Evolutionary conservation across 2,888 invertebrate genomes (phyloP).

Genomic region (Cerceris rybyensis): DNA sequence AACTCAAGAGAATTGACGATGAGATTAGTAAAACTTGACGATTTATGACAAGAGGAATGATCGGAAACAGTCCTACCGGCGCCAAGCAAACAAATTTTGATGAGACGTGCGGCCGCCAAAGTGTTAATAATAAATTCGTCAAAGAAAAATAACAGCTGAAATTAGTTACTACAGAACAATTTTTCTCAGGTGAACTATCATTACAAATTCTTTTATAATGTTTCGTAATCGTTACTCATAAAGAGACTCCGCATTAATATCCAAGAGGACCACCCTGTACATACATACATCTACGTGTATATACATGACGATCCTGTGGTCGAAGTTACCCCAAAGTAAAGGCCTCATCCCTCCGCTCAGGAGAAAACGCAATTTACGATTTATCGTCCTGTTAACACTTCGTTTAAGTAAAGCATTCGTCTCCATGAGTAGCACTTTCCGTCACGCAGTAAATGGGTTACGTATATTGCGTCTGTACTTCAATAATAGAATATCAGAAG

Average conservation of each 20-base stretch:
- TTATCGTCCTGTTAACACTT: slow-evolving; percentile 75
- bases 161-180: too few relatives aligned
- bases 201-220: neutral
- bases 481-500: slow-evolving; percentile 8
- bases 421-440: slow-evolving; percentile 60
- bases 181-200: too few relatives aligned
- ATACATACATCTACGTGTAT: neutral
- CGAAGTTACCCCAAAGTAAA: slow-evolving; percentile 23
- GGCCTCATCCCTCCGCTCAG: slow-evolving; percentile 14
- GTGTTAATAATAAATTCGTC: neutral
- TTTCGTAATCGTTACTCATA: neutral
- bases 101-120: too few relatives aligned
- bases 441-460: slow-evolving; percentile 24
- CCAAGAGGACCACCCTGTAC: slow-evolving; percentile 9
- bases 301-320: slow-evolving; percentile 15
- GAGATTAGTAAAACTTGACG: too few relatives aligned
- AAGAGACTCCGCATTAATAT: neutral
- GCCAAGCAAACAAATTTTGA: too few relatives aligned
- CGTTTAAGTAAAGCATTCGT: slow-evolving; percentile 66
- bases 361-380: slow-evolving; percentile 58
- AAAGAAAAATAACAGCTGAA: neutral
- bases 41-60: too few relatives aligned
- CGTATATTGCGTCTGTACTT: neutral
- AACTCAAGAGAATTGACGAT: too few relatives aligned
- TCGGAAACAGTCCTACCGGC: too few relatives aligned